phyloP scores from a whole-genome alignment of 2,113 vertebrate species.

The Octodon degus region DNA sequence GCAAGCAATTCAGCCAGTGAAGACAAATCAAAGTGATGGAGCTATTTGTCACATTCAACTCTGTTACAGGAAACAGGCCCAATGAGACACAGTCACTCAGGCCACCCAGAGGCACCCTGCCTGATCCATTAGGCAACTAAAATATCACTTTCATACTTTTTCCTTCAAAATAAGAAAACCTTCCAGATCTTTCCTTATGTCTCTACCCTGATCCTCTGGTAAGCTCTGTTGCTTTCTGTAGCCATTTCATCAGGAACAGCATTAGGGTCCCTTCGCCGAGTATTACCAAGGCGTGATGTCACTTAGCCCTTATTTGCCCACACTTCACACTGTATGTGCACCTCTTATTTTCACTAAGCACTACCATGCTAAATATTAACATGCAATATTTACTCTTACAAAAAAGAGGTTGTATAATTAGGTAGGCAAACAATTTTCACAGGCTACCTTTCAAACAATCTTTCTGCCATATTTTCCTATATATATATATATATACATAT shows the following conservation, averaged over 20 bases:
- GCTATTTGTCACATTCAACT: constrained; percentile 65
- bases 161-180: constrained; percentile 19
- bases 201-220: background rate
- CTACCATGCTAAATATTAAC: background rate
- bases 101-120: background rate
- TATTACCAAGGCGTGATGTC: background rate
- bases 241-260: background rate
- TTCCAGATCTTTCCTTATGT: background rate
- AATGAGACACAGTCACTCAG: constrained; percentile 69
- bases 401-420: constrained; percentile 6
- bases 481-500: constrained; percentile 42
- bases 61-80: constrained; percentile 43
- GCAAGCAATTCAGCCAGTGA: constrained; percentile 53
- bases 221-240: background rate
- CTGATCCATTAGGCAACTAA: constrained; percentile 43
- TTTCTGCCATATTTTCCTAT: constrained; percentile 43
- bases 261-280: background rate
- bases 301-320: background rate
- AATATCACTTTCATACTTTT: constrained; percentile 7
- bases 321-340: background rate
- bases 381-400: background rate
- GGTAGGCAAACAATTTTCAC: constrained; percentile 45
- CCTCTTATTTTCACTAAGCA: background rate
- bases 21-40: constrained; percentile 71
- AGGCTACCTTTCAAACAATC: constrained; percentile 43